Evolutionary conservation across 1,140 invertebrate species (phyloP), one percentile per base, ranked within the genome.

Genomic region (Marisa cornuarietis): DNA sequence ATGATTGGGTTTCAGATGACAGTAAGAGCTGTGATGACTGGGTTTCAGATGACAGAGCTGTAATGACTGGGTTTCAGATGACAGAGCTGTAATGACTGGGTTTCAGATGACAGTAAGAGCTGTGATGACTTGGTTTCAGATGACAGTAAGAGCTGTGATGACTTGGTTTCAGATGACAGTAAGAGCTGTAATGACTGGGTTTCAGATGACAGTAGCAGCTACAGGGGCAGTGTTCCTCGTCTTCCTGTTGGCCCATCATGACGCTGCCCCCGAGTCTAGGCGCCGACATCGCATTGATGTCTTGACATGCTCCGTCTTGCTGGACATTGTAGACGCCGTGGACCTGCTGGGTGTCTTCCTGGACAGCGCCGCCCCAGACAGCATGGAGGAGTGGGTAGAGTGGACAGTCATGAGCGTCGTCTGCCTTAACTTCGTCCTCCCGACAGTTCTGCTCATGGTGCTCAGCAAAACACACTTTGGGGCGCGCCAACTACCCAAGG

Each of bases 301-400:
- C 81, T 74, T 90, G 13, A 86, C 86, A 11, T 83, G 78, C 20
- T 85, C 84, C 7, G 86, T 90, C 18, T 82, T 88, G 13, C 91
- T 93, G 84, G 93, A 93, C 85, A 90, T 94, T 79, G 90, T 93
- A 26, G 93, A 94, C 83, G 91, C 92, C 42, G 91, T 93, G 52
- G 91, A 91, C 66, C 89, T 91, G 54, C 83, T 92, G 18, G 88
- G 90, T 73, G 86, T 92, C 26, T 83, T 92, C 22, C 88, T 91
- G 79, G 82, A 89, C 62, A 82, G 86, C 72, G 84, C 86, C n/a
- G 86, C 87, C 51, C 81, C 84, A 62, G 81, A 90, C 76, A 81
- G 88, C 18, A 79, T 92, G 42, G 86, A 91, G 26, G 90, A 83
- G 54, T 82, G 83, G 71, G 80, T 93, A 72, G 89, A 91, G 81